phyloP scores from a whole-genome alignment of 2,113 vertebrate species.

The Cyanoderma ruficeps region DNA sequence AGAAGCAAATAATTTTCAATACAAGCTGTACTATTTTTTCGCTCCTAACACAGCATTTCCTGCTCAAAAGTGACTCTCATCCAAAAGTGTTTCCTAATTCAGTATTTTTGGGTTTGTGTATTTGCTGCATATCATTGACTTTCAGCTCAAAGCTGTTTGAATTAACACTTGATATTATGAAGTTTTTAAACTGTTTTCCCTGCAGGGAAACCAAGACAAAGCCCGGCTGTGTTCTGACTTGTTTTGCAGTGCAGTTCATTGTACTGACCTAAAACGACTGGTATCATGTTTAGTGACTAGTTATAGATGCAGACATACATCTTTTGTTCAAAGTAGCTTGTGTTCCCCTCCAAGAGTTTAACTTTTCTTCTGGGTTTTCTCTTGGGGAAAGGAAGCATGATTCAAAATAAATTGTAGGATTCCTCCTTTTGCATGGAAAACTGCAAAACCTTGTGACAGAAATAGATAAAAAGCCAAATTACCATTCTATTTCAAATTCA shows the following conservation, averaged over 20 bases:
- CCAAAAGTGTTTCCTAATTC: constrained; percentile 22
- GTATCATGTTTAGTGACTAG: neutral
- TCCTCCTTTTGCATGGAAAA: neutral
- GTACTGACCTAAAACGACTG: neutral
- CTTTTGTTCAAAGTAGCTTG: neutral
- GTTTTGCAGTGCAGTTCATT: neutral
- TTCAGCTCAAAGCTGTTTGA: constrained; percentile 34
- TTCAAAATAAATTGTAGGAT: neutral
- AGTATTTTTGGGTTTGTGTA: neutral
- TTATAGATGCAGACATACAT: neutral
- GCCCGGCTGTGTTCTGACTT: neutral
- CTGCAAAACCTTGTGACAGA: neutral
- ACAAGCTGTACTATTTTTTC: neutral
- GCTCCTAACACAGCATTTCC: neutral
- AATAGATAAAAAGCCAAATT: neutral
- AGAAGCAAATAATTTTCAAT: neutral
- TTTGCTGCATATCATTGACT: constrained; percentile 30
- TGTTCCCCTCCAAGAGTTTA: neutral
- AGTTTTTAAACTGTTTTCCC: neutral
- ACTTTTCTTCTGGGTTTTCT: neutral
- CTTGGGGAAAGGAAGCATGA: neutral
- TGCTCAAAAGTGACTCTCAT: constrained; percentile 43
- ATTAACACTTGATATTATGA: constrained; percentile 7
- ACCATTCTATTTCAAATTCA: neutral
- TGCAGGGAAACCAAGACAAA: neutral